Conservation (phyloP, 2,797 vertebrate species). For the Hoplostethus atlanticus region DNA sequence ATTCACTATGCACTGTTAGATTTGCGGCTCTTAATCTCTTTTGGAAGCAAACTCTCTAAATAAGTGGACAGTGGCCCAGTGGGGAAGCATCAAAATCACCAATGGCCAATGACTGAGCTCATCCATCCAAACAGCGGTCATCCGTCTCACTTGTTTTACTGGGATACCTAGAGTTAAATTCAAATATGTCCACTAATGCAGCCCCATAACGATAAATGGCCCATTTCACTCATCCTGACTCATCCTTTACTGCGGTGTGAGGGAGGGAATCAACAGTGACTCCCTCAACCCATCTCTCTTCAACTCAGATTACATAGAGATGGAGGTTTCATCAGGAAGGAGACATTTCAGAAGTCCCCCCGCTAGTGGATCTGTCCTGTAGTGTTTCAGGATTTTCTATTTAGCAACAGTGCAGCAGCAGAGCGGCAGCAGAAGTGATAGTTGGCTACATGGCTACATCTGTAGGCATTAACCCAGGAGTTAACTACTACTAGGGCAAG, state of each 20-base stretch:
- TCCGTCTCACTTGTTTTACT: constrained; percentile 61
- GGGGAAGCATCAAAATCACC: constrained; percentile 32
- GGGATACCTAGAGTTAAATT: constrained; percentile 46
- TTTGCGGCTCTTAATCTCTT: constrained; percentile 41
- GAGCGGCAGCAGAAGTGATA: constrained; percentile 14
- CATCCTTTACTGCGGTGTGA: constrained; percentile 18
- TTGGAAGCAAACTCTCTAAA: constrained; percentile 44
- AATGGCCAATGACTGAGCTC: constrained; percentile 33
- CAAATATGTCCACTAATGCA: constrained; percentile 51
- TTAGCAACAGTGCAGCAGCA: constrained; percentile 13
- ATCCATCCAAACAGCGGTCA: constrained; percentile 43
- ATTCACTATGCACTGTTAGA: constrained; percentile 38
- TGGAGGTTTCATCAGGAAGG: constrained; percentile 39
- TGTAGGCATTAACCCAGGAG: constrained; percentile 23
- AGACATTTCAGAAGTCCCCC: constrained; percentile 11
- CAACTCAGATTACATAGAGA: constrained; percentile 40
- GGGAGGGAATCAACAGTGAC: constrained; percentile 33
- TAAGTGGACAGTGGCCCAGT: constrained; percentile 13
- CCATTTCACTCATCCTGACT: constrained; percentile 48
- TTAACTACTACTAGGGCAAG: constrained; percentile 20
- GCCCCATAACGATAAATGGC: constrained; percentile 34
- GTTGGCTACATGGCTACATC: background rate
- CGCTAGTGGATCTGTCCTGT: constrained; percentile 5
- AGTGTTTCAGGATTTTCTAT: constrained; percentile 17
- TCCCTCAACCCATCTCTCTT: constrained; percentile 15